These are phyloP conservation scores for Gymnogyps californianus DNA, from an alignment of 2,113 vertebrate species.

Conservation along the genomic window DNA sequence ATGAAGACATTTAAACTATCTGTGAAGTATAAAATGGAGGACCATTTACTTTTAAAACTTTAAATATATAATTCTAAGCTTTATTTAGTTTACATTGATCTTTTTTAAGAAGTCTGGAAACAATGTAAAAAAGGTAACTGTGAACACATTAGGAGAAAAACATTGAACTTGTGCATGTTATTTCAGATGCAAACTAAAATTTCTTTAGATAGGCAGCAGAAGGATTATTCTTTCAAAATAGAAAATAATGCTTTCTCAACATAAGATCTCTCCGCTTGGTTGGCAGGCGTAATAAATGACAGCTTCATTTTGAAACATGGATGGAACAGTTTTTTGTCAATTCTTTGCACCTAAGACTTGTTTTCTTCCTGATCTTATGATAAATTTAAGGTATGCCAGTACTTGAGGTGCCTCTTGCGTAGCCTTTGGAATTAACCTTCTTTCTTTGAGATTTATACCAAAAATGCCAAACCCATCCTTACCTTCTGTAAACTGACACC, in stretches of 20 bases:
- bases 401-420: neutral
- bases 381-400: neutral
- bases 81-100: neutral
- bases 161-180: neutral
- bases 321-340: neutral
- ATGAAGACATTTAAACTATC: neutral
- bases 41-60: neutral
- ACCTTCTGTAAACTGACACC: constrained; percentile 80
- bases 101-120: too few relatives aligned
- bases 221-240: neutral
- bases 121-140: neutral
- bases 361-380: neutral
- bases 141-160: neutral
- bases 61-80: neutral
- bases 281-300: constrained; percentile 25
- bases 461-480: constrained; percentile 39
- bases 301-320: neutral
- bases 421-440: neutral
- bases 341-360: neutral
- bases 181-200: neutral
- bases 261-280: constrained; percentile 49
- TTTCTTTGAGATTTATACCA: neutral
- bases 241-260: constrained; percentile 14
- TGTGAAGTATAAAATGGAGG: neutral
- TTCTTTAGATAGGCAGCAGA: neutral